Percentiles rank a stretch among this genome's conserved stretches.
These are phyloP conservation scores for Sebastes vulpes DNA, from an alignment of 2,797 vertebrate species.

Conservation along the genomic window DNA sequence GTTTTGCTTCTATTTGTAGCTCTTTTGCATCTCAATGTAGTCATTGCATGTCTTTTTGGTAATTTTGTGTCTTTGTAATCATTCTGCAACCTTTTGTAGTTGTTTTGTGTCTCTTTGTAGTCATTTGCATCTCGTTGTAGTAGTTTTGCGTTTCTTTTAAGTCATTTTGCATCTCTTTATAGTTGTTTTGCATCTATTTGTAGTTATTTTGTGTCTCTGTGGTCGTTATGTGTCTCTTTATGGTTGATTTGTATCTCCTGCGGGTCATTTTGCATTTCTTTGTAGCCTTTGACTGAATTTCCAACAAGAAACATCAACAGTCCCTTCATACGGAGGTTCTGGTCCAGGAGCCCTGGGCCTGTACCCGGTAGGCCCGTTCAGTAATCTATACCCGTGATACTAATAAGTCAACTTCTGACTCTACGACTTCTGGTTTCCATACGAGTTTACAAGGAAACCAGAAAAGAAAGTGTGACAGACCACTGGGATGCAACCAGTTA, in stretches of 20 bases:
- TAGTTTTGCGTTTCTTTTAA: not conserved
- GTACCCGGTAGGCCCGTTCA: no score
- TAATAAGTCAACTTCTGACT: not conserved
- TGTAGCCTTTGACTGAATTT: not conserved
- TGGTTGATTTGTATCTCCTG: not conserved
- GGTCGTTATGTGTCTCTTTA: accelerated
- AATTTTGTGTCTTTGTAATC: no score
- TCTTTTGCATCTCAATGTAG: not conserved
- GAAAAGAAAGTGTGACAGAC: not conserved
- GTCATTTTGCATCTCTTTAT: not conserved
- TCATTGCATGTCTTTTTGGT: no score
- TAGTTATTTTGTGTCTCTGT: not conserved
- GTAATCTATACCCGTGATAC: not conserved
- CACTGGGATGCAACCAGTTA: conserved; percentile 4
- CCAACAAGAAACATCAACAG: not conserved
- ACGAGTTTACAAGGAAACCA: not conserved
- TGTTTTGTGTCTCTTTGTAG: not conserved
- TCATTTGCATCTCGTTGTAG: not conserved
- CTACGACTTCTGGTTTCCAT: not conserved
- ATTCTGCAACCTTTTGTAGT: no score
- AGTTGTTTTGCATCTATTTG: not conserved
- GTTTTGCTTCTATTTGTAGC: not conserved
- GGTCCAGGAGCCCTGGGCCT: not conserved
- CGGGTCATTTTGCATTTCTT: not conserved
- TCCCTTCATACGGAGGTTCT: not conserved